Evolutionary conservation across 2,888 invertebrate species (phyloP), one percentile per base, ranked within the genome.

Genomic region (Melitaea athalia): DNA sequence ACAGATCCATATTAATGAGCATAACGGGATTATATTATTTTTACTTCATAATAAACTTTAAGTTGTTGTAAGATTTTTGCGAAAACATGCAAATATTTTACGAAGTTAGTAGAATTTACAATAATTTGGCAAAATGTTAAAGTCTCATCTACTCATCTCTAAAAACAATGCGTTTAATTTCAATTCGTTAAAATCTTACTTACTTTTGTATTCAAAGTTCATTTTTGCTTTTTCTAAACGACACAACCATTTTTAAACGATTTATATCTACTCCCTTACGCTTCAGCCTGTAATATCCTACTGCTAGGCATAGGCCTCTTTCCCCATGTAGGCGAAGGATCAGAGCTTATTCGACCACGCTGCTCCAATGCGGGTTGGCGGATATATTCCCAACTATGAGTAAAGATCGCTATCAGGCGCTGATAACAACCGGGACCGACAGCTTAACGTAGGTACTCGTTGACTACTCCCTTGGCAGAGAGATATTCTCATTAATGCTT

Each of bases 1-100:
- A 24, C 6, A 11, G 45, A 14, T 53, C 31, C 45, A 43, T 31
- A n/a, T 17, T 31, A 45, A 7, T 38, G 6, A 38, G 38, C 38
- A 38, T 11, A 8, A 57, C n/a, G n/a, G 11, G 8, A 49, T 49
- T 49, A n/a, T 49, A 49, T n/a, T 49, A 49, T 49, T 49, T 14
- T 49, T 49, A 49, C 14, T 49, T n/a, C n/a, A n/a, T n/a, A 49
- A 49, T 49, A 49, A n/a, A 49, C 47, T n/a, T 49, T 49, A 49
- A 49, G n/a, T 49, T n/a, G n/a, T n/a, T n/a, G n/a, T n/a, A 14
- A 12, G 6, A 49, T 49, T 49, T 4, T 49, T 49, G n/a, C n/a
- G 47, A 49, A 49, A 49, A 49, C 3, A 49, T 6, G 47, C 14
- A n/a, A 49, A n/a, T 5, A 14, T 49, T 49, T 49, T 1, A 14